Percentiles rank a stretch among this genome's conserved stretches.
Conservation (phyloP, 2,888 invertebrate genomes). For the Netelia virgata region DNA sequence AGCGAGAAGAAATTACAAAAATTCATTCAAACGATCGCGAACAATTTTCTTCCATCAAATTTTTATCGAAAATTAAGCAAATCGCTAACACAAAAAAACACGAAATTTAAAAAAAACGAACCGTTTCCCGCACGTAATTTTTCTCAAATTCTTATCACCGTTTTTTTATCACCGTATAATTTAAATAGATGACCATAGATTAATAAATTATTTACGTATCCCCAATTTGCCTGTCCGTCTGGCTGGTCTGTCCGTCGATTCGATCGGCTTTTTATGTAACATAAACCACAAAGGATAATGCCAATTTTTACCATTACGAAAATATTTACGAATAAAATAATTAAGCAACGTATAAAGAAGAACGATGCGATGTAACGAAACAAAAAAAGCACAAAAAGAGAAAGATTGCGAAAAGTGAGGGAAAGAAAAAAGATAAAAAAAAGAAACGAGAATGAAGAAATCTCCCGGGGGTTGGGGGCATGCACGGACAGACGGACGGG, state of each 20-base stretch:
- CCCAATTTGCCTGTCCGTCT: constrained; percentile 77
- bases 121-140: neutral
- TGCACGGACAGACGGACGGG: constrained; percentile 80
- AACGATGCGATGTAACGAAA: constrained; percentile 25
- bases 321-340: constrained; percentile 42
- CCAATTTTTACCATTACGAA: constrained; percentile 19
- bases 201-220: constrained; percentile 32
- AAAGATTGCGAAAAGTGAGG: constrained; percentile 42
- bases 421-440: constrained; percentile 38
- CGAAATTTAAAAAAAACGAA: neutral
- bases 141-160: constrained; percentile 22
- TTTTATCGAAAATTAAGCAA: neutral
- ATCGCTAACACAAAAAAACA: neutral
- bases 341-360: constrained; percentile 35
- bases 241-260: constrained; percentile 78
- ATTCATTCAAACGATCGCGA: neutral
- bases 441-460: constrained; percentile 16
- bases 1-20: neutral
- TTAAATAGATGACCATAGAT: constrained; percentile 22
- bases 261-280: constrained; percentile 63
- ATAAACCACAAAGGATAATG: constrained; percentile 10
- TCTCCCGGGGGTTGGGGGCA: constrained; percentile 72
- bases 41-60: neutral
- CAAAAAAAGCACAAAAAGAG: neutral
- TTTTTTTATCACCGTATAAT: constrained; percentile 17